Evolutionary conservation across 2,888 invertebrate species (phyloP).

Genomic region (Pollenia angustigena): DNA sequence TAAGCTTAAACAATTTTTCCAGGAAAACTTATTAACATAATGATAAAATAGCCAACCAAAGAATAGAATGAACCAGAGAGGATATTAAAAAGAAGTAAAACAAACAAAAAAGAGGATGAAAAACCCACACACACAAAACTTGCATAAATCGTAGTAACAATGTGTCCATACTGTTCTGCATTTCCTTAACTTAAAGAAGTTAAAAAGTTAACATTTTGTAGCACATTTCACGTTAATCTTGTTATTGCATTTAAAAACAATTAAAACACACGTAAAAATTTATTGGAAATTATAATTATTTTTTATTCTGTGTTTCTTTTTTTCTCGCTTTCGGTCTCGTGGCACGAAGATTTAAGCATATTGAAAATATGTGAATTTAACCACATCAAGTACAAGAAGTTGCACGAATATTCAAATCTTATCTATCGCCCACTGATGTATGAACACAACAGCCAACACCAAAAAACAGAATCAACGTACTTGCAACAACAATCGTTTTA

Average conservation of each 20-base stretch:
- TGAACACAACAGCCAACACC: constrained; percentile 69
- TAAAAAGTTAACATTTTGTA: constrained; percentile 16
- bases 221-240: constrained; percentile 65
- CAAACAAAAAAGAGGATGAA: neutral
- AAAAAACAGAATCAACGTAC: neutral
- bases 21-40: constrained; percentile 54
- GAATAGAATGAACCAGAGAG: neutral
- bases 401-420: constrained; percentile 66
- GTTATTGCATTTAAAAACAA: constrained; percentile 70
- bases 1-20: constrained; percentile 15
- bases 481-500: constrained; percentile 34
- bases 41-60: constrained; percentile 7
- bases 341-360: constrained; percentile 58
- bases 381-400: constrained; percentile 50
- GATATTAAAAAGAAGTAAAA: constrained; percentile 5
- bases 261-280: constrained; percentile 71
- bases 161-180: constrained; percentile 8
- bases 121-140: constrained; percentile 60
- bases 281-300: constrained; percentile 54
- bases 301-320: neutral
- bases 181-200: neutral
- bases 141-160: constrained; percentile 36
- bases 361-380: constrained; percentile 46
- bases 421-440: constrained; percentile 74
- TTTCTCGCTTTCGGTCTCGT: neutral